A percentile compares a stretch with the other conserved stretches of the same genome.
These are phyloP conservation scores for Helicoverpa zea DNA, from an alignment of 1,140 invertebrate genomes.

Conservation along the genomic window DNA sequence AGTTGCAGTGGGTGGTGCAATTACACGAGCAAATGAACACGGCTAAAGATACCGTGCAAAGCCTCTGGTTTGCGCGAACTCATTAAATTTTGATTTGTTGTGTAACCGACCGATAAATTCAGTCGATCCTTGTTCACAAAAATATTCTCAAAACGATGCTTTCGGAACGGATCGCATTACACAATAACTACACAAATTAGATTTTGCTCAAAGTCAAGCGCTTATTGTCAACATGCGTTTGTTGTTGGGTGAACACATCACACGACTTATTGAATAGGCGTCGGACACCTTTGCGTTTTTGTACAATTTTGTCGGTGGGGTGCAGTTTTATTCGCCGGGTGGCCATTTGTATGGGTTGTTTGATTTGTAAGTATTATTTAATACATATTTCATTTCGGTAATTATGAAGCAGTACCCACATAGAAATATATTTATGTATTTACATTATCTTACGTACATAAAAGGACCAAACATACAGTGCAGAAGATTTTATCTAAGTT, in stretches of 20 bases:
- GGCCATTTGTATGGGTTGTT: not conserved
- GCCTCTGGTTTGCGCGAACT: conserved; percentile 74
- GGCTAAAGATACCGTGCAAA: conserved; percentile 68
- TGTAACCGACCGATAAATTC: conserved; percentile 84
- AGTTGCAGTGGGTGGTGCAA: conserved; percentile 69
- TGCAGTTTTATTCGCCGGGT: conserved; percentile 8
- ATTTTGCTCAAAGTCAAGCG: conserved; percentile 84
- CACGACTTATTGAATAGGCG: conserved; percentile 74
- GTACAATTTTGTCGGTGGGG: conserved; percentile 20
- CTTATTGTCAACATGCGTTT: conserved; percentile 80
- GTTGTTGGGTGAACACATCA: conserved; percentile 78
- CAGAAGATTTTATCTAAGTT: conserved; percentile 31
- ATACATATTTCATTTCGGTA: no score
- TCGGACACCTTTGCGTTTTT: conserved; percentile 71
- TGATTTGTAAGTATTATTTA: not conserved
- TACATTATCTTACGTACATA: not conserved
- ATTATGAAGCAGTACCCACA: no score
- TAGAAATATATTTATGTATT: not conserved
- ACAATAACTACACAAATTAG: conserved; percentile 86
- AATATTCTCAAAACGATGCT: conserved; percentile 63
- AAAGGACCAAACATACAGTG: not conserved
- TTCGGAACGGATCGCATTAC: conserved; percentile 74
- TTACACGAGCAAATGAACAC: conserved; percentile 76
- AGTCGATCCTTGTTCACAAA: conserved; percentile 69
- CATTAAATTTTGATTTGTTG: conserved; percentile 85